Evolutionary conservation across 64 coral and sea anemone species (phyloP).

Genomic region (Pachyseris speciosa): DNA sequence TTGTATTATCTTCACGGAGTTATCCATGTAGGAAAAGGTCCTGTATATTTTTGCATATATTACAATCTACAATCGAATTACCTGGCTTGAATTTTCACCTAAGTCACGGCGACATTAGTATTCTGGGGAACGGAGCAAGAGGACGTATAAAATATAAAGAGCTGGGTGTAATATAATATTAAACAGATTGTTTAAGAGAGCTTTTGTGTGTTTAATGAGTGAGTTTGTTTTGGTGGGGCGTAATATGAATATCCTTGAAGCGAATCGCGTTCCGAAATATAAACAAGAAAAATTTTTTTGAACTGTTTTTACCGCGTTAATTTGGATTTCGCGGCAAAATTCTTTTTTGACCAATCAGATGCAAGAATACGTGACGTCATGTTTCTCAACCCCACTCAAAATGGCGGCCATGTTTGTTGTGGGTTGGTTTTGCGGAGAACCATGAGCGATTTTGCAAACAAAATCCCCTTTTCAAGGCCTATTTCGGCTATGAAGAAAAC

Average conservation of each 20-base stretch:
- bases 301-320: conserved; percentile 43
- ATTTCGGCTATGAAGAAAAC: conserved; percentile 63
- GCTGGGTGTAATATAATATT: neutral
- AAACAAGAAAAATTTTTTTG: conserved; percentile 83
- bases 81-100: neutral
- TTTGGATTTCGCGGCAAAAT: conserved; percentile 95
- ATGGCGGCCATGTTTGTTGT: conserved; percentile 86
- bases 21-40: conserved; percentile 43
- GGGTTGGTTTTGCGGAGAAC: neutral
- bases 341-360: conserved; percentile 67
- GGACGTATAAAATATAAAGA: neutral
- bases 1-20: conserved; percentile 1
- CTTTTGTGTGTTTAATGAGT: neutral
- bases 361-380: conserved; percentile 73
- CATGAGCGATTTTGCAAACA: conserved; percentile 81
- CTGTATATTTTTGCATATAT: conserved; percentile 99
- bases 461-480: conserved; percentile 53
- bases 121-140: neutral
- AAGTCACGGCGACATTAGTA: neutral
- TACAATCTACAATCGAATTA: conserved; percentile 14
- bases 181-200: conserved; percentile 8
- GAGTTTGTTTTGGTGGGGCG: neutral
- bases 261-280: conserved; percentile 71
- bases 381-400: conserved; percentile 59
- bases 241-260: neutral